phyloP scores from a whole-genome alignment of 2,113 vertebrate species.

The Columbina picui region DNA sequence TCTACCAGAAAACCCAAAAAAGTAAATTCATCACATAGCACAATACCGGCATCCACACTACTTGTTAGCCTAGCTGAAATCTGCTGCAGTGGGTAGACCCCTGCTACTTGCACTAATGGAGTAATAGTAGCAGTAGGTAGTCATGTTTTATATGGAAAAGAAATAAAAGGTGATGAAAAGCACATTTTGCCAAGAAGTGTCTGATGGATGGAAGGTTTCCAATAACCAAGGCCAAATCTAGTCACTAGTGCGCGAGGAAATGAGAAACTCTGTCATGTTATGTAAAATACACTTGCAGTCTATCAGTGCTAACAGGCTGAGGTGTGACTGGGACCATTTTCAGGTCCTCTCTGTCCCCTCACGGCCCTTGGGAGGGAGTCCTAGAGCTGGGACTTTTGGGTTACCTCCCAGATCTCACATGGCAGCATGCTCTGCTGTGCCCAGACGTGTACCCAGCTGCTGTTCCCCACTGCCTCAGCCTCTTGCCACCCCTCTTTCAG shows the following conservation, averaged over 20 bases:
- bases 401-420: neutral
- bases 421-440: accelerated
- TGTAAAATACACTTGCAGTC: neutral
- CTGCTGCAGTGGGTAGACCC: neutral
- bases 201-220: neutral
- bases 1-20: neutral
- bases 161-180: conserved; percentile 27
- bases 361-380: neutral
- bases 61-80: neutral
- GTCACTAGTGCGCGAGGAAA: neutral
- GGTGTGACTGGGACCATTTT: neutral
- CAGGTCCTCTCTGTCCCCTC: accelerated
- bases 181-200: neutral
- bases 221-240: neutral
- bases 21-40: neutral
- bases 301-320: neutral
- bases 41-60: neutral
- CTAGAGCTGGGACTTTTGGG: neutral
- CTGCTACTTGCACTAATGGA: neutral
- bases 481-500: neutral
- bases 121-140: neutral
- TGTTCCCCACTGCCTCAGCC: neutral
- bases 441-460: neutral
- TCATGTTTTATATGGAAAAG: neutral
- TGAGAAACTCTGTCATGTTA: neutral